phyloP scores from a whole-genome alignment of 2,113 vertebrate species.

The Myotis yumanensis region DNA sequence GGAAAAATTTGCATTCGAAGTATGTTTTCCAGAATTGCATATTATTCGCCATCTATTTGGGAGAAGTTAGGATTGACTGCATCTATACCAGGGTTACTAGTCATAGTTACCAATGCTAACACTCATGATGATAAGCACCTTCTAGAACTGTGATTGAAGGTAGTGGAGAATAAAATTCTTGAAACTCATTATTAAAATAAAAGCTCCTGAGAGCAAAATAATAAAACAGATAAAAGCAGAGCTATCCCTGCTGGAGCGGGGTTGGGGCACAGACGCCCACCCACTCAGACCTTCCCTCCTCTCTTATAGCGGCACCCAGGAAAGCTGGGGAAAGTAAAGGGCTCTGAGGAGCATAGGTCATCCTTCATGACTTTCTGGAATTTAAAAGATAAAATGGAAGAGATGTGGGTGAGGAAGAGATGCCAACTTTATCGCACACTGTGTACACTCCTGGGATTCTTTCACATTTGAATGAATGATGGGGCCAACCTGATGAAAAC shows the following conservation, averaged over 20 bases:
- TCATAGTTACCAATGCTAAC: not conserved
- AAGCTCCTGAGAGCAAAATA: not conserved
- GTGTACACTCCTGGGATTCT: not conserved
- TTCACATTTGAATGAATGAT: not conserved
- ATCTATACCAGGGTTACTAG: not conserved
- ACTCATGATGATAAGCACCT: not conserved
- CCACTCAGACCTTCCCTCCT: not conserved
- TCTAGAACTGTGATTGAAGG: not conserved
- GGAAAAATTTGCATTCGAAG: not conserved
- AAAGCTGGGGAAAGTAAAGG: not conserved
- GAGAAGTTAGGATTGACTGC: not conserved
- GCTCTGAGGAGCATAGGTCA: not conserved
- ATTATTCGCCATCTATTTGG: not conserved
- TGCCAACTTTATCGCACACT: not conserved
- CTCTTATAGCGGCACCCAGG: not conserved
- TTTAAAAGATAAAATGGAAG: not conserved
- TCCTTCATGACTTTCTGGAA: not conserved
- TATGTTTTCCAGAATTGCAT: not conserved
- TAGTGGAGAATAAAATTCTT: not conserved
- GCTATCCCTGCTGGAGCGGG: not conserved
- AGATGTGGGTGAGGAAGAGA: not conserved
- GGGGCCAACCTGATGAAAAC: not conserved
- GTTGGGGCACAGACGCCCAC: not conserved
- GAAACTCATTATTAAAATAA: not conserved
- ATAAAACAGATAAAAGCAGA: not conserved